Evolutionary conservation across 1,140 invertebrate genomes (phyloP), one percentile per base, ranked within the genome.

Genomic region (Harpegnathos saltator): DNA sequence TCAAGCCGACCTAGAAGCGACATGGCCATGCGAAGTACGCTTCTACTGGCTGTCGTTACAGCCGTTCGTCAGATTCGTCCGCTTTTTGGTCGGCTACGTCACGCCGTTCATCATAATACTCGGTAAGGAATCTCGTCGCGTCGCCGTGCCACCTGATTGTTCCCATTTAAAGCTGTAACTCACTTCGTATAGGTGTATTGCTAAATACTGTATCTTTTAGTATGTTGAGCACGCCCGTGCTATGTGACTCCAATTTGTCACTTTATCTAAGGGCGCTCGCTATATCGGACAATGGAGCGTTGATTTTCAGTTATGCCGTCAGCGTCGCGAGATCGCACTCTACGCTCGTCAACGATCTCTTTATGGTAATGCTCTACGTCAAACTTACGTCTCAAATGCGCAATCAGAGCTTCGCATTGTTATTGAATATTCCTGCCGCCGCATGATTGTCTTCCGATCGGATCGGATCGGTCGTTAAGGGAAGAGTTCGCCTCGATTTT

Each of bases 271-370:
- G 91, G 48, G 89, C 91, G 38, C 86, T 94, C 29, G 91, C 92
- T 19, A 78, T 94, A 65, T 93, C 92, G 61, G 93, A 94, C 68
- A 91, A 91, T 74, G 92, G 91, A n/a, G 93, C 91, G 68, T 81
- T 94, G 48, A 83, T 94, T 58, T 90, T 92, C 63, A 93, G 92
- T 87, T 93, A 91, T 85, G 92, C 89, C 19, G 78, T 93, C 15
- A 91, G 92, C 59, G 86, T 93, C 19, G 91, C 91, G 56, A 89
- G 92, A 65, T 91, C 86, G 15, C 71, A 91, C 50, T 90, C 73
- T 54, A 65, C 71, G 11, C 71, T 69, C 44, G 87, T 94, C 63
- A 93, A 94, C 85, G 68, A 90, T 54, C 86, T 90, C 17, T 94
- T 93, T 50, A 91, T 91, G 91, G 93, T 93, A 90, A 89, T 86